Conservation (phyloP, 2,888 invertebrate genomes). For the Eurytoma californica region DNA sequence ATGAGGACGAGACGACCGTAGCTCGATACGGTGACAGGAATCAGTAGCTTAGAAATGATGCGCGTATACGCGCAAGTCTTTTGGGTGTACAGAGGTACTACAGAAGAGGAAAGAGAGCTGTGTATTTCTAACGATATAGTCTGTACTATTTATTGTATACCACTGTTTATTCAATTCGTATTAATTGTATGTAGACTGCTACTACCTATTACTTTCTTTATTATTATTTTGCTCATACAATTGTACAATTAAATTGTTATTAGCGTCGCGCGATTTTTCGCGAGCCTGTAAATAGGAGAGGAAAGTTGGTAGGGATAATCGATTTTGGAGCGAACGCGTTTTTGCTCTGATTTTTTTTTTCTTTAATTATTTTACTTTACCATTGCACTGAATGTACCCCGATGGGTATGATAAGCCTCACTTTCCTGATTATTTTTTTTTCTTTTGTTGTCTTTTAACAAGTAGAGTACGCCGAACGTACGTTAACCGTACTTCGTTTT, state of each 20-base stretch:
- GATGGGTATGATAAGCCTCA: not conserved
- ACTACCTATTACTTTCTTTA: constrained; percentile 24
- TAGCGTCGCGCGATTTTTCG: constrained; percentile 29
- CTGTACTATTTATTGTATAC: constrained; percentile 38
- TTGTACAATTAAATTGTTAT: constrained; percentile 37
- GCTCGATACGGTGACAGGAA: not conserved
- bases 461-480: constrained; percentile 1
- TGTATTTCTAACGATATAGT: constrained; percentile 9
- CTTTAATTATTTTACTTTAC: constrained; percentile 15
- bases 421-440: constrained; percentile 11
- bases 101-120: constrained; percentile 6
- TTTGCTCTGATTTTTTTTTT: not conserved
- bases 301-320: constrained; percentile 1
- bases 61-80: not conserved
- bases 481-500: constrained; percentile 12
- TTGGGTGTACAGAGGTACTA: not conserved
- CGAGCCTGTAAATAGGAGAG: constrained; percentile 41
- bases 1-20: not conserved
- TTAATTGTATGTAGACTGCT: constrained; percentile 43
- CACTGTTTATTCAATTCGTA: constrained; percentile 38
- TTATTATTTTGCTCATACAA: constrained; percentile 15
- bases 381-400: not conserved
- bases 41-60: constrained; percentile 12
- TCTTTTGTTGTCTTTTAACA: constrained; percentile 26
- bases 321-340: not conserved